A percentile compares a stretch with the other conserved stretches of the same genome.
phyloP scores from a whole-genome alignment of 2,888 invertebrate species.

The Altica lythri region DNA sequence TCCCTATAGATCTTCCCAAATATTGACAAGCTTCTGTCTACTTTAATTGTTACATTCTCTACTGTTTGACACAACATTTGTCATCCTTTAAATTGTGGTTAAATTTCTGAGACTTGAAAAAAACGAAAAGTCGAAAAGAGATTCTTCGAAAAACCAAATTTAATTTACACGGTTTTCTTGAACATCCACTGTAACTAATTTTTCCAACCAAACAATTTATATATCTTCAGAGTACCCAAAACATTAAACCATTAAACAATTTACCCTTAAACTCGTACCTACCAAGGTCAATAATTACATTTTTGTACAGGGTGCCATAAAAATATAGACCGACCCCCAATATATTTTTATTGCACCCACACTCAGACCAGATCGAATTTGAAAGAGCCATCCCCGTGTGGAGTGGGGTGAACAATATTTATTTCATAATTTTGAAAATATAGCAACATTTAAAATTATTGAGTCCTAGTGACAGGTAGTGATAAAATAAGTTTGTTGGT shows the following conservation, averaged over 20 bases:
- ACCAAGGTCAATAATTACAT: constrained; percentile 30
- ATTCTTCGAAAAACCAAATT: constrained; percentile 22
- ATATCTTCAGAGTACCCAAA: constrained; percentile 15
- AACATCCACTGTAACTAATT: constrained; percentile 24
- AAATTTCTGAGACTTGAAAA: neutral
- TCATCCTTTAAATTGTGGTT: constrained; percentile 10
- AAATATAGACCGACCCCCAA: constrained; percentile 20
- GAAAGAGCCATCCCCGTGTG: constrained; percentile 2
- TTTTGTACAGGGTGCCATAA: constrained; percentile 26
- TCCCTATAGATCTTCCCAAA: no score
- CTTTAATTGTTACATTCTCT: no score
- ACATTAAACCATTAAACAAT: constrained; percentile 25
- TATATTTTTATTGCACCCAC: constrained; percentile 31
- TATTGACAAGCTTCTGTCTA: no score
- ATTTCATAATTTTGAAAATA: constrained; percentile 10
- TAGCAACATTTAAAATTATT: constrained; percentile 10
- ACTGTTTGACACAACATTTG: no score
- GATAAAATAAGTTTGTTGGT: no score
- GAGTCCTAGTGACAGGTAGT: constrained; percentile 7
- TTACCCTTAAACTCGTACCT: constrained; percentile 16
- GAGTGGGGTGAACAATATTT: constrained; percentile 22
- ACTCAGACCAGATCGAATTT: constrained; percentile 31
- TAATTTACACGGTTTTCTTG: constrained; percentile 9
- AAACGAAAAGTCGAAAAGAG: neutral
- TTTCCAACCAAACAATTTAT: constrained; percentile 12